These are phyloP conservation scores for Daktulosphaira vitifoliae DNA, from an alignment of 1,140 invertebrate genomes.

Conservation along the genomic window DNA sequence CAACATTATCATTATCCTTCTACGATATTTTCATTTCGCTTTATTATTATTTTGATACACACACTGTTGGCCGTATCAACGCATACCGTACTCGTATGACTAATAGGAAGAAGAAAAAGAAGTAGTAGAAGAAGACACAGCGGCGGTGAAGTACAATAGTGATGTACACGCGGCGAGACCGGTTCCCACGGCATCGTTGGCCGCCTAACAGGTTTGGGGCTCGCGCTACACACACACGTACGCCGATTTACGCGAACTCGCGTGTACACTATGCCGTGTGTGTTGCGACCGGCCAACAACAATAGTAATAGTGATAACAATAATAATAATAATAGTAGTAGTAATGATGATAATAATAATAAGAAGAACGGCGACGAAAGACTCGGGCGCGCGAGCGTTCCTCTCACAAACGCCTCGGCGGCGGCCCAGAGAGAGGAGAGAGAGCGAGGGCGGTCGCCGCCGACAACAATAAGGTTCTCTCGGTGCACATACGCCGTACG, in stretches of 20 bases:
- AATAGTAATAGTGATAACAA: neutral
- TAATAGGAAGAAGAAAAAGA: too few species aligned
- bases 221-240: neutral
- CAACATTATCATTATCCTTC: too few species aligned
- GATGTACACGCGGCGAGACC: neutral
- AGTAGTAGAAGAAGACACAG: too few species aligned
- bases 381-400: too few species aligned
- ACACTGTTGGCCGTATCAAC: too few species aligned
- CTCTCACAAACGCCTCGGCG: neutral
- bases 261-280: neutral
- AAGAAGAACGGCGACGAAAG: neutral
- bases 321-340: neutral
- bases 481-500: neutral
- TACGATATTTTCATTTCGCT: too few species aligned
- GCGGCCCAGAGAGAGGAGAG: too few species aligned
- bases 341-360: neutral
- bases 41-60: too few species aligned
- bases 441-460: neutral
- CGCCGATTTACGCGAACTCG: neutral
- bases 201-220: conserved; percentile 15
- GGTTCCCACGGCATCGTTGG: conserved; percentile 27
- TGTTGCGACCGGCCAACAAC: too few species aligned
- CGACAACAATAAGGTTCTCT: conserved; percentile 33
- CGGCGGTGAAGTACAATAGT: neutral
- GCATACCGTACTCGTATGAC: too few species aligned